Conservation (phyloP, 1,140 invertebrate species). For the Brachionus angularis region DNA sequence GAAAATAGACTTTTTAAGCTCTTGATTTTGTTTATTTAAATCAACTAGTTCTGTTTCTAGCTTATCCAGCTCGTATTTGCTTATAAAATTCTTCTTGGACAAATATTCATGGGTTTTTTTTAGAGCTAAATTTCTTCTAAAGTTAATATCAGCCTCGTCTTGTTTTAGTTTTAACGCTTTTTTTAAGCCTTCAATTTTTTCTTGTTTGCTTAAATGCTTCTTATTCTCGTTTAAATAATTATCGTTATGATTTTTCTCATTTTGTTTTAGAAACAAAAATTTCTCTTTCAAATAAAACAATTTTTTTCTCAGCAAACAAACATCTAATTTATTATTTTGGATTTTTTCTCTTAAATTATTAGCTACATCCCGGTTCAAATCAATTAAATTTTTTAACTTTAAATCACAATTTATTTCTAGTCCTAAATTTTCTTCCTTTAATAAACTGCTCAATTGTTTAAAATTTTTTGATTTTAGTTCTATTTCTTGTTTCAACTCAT, state of each 20-base stretch:
- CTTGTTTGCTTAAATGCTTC: neutral
- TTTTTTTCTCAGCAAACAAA: conserved; percentile 25
- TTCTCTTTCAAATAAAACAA: conserved; percentile 12
- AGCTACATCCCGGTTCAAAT: neutral
- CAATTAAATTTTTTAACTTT: neutral
- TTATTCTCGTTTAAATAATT: conserved; percentile 27
- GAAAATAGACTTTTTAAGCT: neutral
- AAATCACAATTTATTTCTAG: conserved; percentile 5
- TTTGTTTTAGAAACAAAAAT: conserved; percentile 1
- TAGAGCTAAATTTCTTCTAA: neutral
- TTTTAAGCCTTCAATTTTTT: neutral
- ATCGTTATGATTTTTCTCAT: conserved; percentile 16
- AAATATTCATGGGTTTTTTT: conserved; percentile 1
- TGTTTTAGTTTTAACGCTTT: neutral
- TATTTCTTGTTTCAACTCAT: conserved; percentile 5
- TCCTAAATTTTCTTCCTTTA: conserved; percentile 3
- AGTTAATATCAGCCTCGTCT: neutral
- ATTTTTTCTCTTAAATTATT: neutral
- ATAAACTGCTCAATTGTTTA: conserved; percentile 1
- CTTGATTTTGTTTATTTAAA: neutral
- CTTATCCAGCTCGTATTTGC: conserved; percentile 7
- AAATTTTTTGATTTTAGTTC: neutral
- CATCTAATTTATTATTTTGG: neutral
- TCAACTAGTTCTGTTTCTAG: neutral
- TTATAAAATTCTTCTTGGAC: conserved; percentile 19